These are phyloP conservation scores for Notolabrus celidotus DNA, from an alignment of 2,797 vertebrate genomes.

Conservation along the genomic window DNA sequence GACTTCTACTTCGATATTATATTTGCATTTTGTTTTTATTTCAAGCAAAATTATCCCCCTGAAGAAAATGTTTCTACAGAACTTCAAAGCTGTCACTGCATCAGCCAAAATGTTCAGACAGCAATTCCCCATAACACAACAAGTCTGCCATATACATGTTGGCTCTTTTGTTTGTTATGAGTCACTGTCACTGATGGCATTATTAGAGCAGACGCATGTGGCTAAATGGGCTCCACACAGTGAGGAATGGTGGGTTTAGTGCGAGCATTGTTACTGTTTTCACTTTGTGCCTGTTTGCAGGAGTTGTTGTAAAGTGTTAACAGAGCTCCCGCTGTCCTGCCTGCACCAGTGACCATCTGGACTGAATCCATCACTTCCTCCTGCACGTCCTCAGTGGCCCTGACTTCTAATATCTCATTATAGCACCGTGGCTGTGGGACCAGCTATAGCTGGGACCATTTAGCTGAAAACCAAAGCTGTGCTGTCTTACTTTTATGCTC, in stretches of 20 bases:
- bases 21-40: background rate
- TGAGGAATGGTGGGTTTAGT: slow-evolving; percentile 15
- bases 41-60: background rate
- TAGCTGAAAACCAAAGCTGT: background rate
- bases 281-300: slow-evolving; percentile 33
- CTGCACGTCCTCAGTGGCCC: slow-evolving; percentile 41
- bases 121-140: background rate
- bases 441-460: slow-evolving; percentile 7
- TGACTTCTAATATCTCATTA: slow-evolving; percentile 60
- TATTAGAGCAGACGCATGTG: slow-evolving; percentile 20
- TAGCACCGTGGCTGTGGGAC: slow-evolving; percentile 32
- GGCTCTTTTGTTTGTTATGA: slow-evolving; percentile 7
- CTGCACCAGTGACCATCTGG: slow-evolving; percentile 69
- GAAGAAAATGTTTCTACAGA: background rate
- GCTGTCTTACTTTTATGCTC: slow-evolving; percentile 10
- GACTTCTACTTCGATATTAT: background rate
- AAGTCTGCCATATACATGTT: slow-evolving; percentile 1
- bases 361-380: slow-evolving; percentile 70
- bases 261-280: slow-evolving; percentile 41
- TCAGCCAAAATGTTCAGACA: slow-evolving; percentile 14
- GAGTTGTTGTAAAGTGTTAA: slow-evolving; percentile 57
- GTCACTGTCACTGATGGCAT: slow-evolving; percentile 22
- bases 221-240: slow-evolving; percentile 14
- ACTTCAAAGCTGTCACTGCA: slow-evolving; percentile 1
- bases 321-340: slow-evolving; percentile 62